These are phyloP conservation scores for Heliconius cydno DNA, from an alignment of 2,888 invertebrate species.

Conservation along the genomic window DNA sequence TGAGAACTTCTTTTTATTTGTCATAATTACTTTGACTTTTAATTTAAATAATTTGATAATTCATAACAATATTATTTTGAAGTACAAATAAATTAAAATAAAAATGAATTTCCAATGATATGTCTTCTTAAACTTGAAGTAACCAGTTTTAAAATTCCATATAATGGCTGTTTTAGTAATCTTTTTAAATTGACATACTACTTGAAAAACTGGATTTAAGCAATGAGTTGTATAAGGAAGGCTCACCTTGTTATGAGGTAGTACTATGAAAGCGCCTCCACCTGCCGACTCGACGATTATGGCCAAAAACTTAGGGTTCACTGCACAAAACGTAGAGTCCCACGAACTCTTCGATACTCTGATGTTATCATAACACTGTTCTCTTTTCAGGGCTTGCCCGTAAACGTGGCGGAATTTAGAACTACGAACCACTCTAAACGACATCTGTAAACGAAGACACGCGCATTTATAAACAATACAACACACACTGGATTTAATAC, in stretches of 20 bases:
- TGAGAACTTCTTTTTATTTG: neutral
- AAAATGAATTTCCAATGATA: neutral
- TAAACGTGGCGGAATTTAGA: constrained; percentile 99
- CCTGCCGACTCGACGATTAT: constrained; percentile 98
- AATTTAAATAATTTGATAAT: too few relatives aligned
- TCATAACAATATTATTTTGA: neutral
- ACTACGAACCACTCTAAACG: constrained; percentile 97
- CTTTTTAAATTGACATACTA: constrained; percentile 22
- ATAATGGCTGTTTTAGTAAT: constrained; percentile 22
- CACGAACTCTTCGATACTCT: constrained; percentile 98
- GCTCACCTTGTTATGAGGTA: constrained; percentile 95
- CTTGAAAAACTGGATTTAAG: constrained; percentile 21
- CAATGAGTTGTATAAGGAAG: constrained; percentile 13
- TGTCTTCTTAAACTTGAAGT: neutral
- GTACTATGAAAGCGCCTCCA: constrained; percentile 97
- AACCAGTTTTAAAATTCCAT: constrained; percentile 11
- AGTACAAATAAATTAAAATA: neutral
- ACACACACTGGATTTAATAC: constrained; percentile 63
- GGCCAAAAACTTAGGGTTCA: constrained; percentile 98
- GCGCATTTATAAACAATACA: constrained; percentile 68
- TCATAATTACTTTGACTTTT: neutral
- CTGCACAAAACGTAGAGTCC: constrained; percentile 99
- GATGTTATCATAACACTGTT: constrained; percentile 98
- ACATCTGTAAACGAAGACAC: constrained; percentile 87
- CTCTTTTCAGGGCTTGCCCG: constrained; percentile 95